These are phyloP conservation scores for Mamestra configurata DNA, from an alignment of 1,140 invertebrate genomes.

Conservation along the genomic window DNA sequence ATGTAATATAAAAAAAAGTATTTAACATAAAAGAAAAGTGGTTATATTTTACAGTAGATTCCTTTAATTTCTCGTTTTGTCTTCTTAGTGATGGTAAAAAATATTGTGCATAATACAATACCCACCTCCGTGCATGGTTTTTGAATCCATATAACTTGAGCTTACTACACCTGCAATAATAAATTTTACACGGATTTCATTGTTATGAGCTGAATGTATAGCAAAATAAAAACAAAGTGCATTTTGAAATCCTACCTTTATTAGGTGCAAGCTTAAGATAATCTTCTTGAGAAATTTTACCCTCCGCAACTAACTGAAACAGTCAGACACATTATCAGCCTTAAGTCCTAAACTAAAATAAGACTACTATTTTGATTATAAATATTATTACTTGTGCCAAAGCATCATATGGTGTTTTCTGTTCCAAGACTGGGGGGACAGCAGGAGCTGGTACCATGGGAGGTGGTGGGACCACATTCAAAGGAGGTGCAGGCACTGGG, in stretches of 20 bases:
- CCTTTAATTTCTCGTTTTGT: no score
- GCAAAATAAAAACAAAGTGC: neutral
- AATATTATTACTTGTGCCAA: constrained; percentile 81
- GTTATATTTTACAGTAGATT: no score
- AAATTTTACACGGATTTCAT: constrained; percentile 31
- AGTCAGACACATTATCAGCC: constrained; percentile 55
- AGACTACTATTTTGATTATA: constrained; percentile 41
- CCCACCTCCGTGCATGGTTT: constrained; percentile 71
- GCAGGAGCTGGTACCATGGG: constrained; percentile 59
- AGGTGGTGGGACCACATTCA: constrained; percentile 40
- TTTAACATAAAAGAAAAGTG: no score
- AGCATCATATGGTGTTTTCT: constrained; percentile 70
- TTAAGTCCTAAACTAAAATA: constrained; percentile 45
- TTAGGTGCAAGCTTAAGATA: constrained; percentile 82
- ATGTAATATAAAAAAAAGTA: no score
- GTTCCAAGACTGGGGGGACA: constrained; percentile 15
- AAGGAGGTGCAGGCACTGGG: constrained; percentile 52
- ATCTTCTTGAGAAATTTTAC: constrained; percentile 82
- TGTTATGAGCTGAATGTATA: constrained; percentile 6
- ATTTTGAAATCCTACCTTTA: constrained; percentile 70
- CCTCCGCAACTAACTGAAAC: constrained; percentile 84
- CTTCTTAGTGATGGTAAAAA: no score
- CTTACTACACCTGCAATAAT: constrained; percentile 66
- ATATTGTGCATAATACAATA: constrained; percentile 46
- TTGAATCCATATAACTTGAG: constrained; percentile 62